Conservation (phyloP, 2,888 invertebrate species). For the Tetragonisca angustula region DNA sequence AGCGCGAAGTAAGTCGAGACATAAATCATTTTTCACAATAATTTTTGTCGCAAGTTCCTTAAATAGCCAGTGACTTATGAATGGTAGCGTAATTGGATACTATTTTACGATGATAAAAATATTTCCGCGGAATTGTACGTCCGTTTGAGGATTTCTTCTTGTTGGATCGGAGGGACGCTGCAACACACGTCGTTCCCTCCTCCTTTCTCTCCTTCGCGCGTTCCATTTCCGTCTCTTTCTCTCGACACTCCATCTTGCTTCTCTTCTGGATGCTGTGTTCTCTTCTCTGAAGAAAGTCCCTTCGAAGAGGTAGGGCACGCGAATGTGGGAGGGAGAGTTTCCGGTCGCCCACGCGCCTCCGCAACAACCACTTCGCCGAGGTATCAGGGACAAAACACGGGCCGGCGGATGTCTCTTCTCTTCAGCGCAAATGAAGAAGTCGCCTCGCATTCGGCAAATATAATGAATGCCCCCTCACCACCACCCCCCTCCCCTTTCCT, state of each 20-base stretch:
- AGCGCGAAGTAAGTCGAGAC: not conserved
- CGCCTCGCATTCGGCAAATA: slow-evolving; percentile 62
- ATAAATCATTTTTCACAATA: not conserved
- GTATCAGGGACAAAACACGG: slow-evolving; percentile 74
- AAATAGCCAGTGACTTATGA: not conserved
- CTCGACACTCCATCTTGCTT: slow-evolving; percentile 34
- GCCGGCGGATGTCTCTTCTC: slow-evolving; percentile 67
- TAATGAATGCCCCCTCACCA: slow-evolving; percentile 47
- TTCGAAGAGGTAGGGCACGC: slow-evolving; percentile 74
- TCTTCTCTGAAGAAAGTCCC: slow-evolving; percentile 51
- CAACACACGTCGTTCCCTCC: slow-evolving; percentile 39
- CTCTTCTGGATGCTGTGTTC: slow-evolving; percentile 16
- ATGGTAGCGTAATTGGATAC: not conserved
- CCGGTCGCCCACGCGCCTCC: slow-evolving; percentile 80
- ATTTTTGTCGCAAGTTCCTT: not conserved
- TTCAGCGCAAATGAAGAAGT: slow-evolving; percentile 69
- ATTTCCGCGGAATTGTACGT: slow-evolving; percentile 16
- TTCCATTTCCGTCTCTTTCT: slow-evolving; percentile 38
- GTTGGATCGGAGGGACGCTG: slow-evolving; percentile 48
- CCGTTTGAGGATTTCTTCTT: slow-evolving; percentile 38
- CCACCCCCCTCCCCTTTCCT: slow-evolving; percentile 7
- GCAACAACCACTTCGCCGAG: slow-evolving; percentile 75
- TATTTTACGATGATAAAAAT: not conserved
- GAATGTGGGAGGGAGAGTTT: slow-evolving; percentile 86
- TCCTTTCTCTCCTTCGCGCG: slow-evolving; percentile 25